Percentiles rank a stretch among this genome's conserved stretches.
Conservation (phyloP, 2,888 invertebrate species). For the Ichneumon xanthorius region DNA sequence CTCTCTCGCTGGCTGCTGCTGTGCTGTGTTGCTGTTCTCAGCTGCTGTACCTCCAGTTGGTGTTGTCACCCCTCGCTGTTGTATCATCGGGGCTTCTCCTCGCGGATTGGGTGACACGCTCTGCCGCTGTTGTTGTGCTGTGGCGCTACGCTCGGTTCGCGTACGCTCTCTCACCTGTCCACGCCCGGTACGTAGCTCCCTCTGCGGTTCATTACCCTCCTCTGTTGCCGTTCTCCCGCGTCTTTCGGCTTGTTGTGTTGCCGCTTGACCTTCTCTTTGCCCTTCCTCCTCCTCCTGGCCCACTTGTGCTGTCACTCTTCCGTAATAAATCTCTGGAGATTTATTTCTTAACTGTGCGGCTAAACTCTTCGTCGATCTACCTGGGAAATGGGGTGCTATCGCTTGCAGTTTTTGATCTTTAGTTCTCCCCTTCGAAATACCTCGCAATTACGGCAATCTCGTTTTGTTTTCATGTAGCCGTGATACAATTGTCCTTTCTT, state of each 20-base stretch:
- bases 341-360: slow-evolving; percentile 2
- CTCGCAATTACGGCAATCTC: not conserved
- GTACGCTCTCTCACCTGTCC: not conserved
- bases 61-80: too few species aligned
- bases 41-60: too few species aligned
- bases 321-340: slow-evolving; percentile 9
- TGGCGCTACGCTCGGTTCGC: not conserved
- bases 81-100: not conserved
- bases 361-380: not conserved
- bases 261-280: not conserved
- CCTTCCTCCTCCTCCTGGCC: not conserved
- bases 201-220: not conserved
- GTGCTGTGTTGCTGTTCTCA: too few species aligned
- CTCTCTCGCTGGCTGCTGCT: not conserved
- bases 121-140: not conserved
- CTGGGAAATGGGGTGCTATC: not conserved
- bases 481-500: not conserved
- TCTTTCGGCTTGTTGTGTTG: not conserved
- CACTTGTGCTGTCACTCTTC: not conserved
- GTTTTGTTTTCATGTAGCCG: not conserved
- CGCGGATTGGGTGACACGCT: not conserved
- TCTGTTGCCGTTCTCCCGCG: not conserved
- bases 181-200: not conserved
- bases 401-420: not conserved
- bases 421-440: not conserved